Conservation (phyloP, 2,113 vertebrate species). For the Tachysurus fulvidraco region DNA sequence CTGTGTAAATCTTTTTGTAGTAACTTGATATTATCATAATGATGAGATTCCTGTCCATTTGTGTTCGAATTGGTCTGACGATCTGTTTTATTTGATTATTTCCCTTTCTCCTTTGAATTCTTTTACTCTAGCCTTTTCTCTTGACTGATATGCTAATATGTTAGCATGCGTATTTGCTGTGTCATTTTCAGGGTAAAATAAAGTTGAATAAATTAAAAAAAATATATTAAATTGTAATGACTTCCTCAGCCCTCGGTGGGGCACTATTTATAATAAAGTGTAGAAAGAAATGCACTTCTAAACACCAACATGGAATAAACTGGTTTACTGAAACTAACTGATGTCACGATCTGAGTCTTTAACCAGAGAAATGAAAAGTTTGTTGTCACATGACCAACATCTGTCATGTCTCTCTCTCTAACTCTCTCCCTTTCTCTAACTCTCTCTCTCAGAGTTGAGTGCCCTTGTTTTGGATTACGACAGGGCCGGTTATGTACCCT, state of each 20-base stretch:
- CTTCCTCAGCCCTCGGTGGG: neutral
- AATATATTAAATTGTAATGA: neutral
- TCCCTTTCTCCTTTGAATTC: neutral
- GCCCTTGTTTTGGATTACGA: conserved; percentile 67
- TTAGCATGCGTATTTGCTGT: too few species aligned
- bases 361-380: neutral
- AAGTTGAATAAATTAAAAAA: neutral
- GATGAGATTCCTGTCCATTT: neutral
- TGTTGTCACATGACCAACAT: conserved; percentile 1
- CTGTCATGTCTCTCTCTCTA: neutral
- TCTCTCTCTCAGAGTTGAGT: conserved; percentile 10
- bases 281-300: neutral
- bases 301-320: neutral
- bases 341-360: neutral
- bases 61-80: neutral
- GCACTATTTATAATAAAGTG: neutral
- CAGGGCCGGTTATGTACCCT: conserved; percentile 83
- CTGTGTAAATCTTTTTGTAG: too few species aligned
- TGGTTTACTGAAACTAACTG: neutral
- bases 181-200: neutral
- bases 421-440: neutral
- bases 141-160: neutral
- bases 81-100: neutral
- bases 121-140: neutral
- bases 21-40: too few species aligned